Evolutionary conservation across 2,797 vertebrate genomes (phyloP), one percentile per base, ranked within the genome.

Genomic region (Xenentodon cancila): DNA sequence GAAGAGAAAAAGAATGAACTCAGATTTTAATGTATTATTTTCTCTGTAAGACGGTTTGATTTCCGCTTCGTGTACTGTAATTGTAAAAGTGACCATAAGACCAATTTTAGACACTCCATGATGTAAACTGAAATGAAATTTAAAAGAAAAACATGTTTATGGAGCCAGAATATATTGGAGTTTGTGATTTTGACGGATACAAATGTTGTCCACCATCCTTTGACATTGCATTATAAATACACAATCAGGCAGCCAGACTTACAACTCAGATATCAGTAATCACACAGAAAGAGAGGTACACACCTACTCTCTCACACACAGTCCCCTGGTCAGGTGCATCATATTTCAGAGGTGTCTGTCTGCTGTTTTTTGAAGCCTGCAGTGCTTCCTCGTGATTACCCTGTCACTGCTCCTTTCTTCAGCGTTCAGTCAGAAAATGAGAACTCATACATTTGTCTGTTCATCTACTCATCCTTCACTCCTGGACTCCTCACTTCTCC

Each of bases 341-440:
- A 85, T 88, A 75, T 81, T 77, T 81, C 77, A 79, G 68, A 69
- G 60, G 71, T 78, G 61, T 88, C 75, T 80, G 86, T 84, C 85
- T 81, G 68, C 66, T 71, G 62, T 69, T 71, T 72, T 81, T 82
- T 73, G 68, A 80, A 76, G 82, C 64, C 59, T 47, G 69, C 60
- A 40, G 72, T 80, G 73, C 59, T 82, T 73, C 79, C 74, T 72
- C 69, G 59, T 88, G 84, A 91, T 91, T 90, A 88, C 73, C 42
- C 84, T 84, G 79, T 89, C 84, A 88, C 71, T 67, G 76, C 63
- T 73, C 37, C 66, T 87, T 82, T 86, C 74, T 69, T 85, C 76
- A 65, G 63, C 73, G 61, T 88, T 86, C 82, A 83, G 76, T 87
- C 74, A 72, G 68, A 74, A 81, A 76, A 79, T 57, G 65, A 81